Evolutionary conservation across 2,888 invertebrate species (phyloP), one percentile per base, ranked within the genome.

Genomic region (Watsonalla cultraria): DNA sequence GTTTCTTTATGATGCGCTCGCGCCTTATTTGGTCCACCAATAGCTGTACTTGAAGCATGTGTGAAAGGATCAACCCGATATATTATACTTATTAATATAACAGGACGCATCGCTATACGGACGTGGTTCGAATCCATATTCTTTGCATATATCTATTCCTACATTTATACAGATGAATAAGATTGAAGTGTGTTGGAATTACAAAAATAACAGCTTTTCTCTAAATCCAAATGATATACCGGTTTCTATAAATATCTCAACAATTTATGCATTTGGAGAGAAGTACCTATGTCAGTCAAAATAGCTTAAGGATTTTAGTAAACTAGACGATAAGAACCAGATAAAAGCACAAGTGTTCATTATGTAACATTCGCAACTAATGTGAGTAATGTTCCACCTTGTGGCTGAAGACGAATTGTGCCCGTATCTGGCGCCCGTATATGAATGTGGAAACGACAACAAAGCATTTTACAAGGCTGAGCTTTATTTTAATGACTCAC

Each of bases 1-100:
- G 63, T 61, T 67, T 63, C 67, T 42, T 42, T 42, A 9, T 13
- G 70, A 72, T 75, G 73, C 69, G 68, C 66, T 65, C 68, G 62
- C 72, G 61, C 82, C 81, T 68, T 84, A 77, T 82, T 74, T 75
- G 77, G 82, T 70, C 59, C 64, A 70, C 68, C 60, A 64, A 64
- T 70, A 72, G 69, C 68, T 59, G 74, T 72, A 70, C 57, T 57
- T 62, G 37, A 35, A 13, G 14, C 14, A 37, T 48, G 37, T 13
- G 37, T 48, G 73, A 75, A 79, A 78, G 75, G 75, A 72, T 71
- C 62, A 42, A 42, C 8, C 11, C 58, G 65, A 51, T 55, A 48
- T 46, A 53, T 54, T 11, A 42, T 63, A 11, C 42, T 42, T 69
- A 68, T 65, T 56, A 60, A 53, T 63, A 59, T 62, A 66, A 68